Conservation (phyloP, 2,113 vertebrate species). For the Azemiops feae region DNA sequence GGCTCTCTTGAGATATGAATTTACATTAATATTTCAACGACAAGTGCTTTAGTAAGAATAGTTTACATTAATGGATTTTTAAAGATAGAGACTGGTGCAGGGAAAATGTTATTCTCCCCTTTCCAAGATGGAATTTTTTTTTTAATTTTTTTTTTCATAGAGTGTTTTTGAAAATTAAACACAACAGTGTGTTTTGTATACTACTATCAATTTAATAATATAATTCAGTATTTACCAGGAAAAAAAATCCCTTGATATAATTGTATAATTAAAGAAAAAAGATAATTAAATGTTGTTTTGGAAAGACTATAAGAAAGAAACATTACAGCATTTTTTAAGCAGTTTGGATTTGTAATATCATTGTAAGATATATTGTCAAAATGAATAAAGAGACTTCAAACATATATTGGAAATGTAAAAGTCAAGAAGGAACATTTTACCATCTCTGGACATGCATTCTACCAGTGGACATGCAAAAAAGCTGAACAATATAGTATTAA, state of each 20-base stretch:
- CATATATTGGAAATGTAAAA: too few relatives aligned
- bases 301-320: conserved; percentile 46
- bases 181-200: conserved; percentile 60
- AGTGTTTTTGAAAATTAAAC: conserved; percentile 60
- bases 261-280: conserved; percentile 42
- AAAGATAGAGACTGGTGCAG: conserved; percentile 44
- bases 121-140: conserved; percentile 67
- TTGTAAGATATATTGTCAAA: neutral
- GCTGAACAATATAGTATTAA: too few relatives aligned
- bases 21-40: conserved; percentile 69
- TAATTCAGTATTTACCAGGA: neutral
- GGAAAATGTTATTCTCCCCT: conserved; percentile 56
- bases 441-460: too few relatives aligned
- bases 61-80: conserved; percentile 71
- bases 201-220: conserved; percentile 63
- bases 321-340: conserved; percentile 16
- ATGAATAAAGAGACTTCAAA: too few relatives aligned
- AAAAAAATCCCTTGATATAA: neutral
- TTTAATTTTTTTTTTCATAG: too few relatives aligned
- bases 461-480: too few relatives aligned
- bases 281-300: neutral
- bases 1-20: conserved; percentile 67
- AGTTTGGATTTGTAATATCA: conserved; percentile 11
- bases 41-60: conserved; percentile 51
- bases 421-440: too few relatives aligned